Conservation (phyloP, 92 coral and sea anemone species). For the Epizoanthus stellaris region DNA sequence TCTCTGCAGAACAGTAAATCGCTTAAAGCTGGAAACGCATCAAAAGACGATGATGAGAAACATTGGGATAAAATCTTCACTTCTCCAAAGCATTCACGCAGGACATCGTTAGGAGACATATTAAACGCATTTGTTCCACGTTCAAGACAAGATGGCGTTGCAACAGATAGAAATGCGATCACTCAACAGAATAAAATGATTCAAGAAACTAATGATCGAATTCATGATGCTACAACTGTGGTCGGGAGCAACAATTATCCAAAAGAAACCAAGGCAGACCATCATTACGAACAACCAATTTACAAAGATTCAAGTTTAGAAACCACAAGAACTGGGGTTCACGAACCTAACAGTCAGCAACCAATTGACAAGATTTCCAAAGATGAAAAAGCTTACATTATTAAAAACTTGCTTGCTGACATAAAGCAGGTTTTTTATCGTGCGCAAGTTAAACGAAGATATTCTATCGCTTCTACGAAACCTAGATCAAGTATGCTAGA, state of each 20-base stretch:
- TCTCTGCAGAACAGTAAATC: background rate
- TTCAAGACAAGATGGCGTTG: background rate
- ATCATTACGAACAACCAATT: too few species aligned
- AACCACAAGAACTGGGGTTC: background rate
- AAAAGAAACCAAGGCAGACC: too few species aligned
- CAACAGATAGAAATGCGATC: too few species aligned
- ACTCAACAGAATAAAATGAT: too few species aligned
- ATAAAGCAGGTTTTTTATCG: background rate
- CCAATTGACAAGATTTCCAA: background rate
- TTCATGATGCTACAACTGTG: too few species aligned
- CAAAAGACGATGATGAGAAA: background rate
- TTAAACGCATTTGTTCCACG: background rate
- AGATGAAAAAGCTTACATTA: background rate
- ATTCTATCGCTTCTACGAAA: conserved; percentile 7
- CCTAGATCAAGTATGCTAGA: background rate
- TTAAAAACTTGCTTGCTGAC: background rate
- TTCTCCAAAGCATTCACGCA: background rate
- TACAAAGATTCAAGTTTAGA: too few species aligned
- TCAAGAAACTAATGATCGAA: too few species aligned
- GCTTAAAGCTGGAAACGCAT: background rate
- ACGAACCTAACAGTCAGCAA: background rate
- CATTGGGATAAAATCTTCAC: background rate
- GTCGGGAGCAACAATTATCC: too few species aligned
- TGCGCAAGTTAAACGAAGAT: conserved; percentile 6
- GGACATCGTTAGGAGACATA: conserved; percentile 3